phyloP scores from a whole-genome alignment of 2,797 vertebrate genomes.

The Bradypus variegatus region DNA sequence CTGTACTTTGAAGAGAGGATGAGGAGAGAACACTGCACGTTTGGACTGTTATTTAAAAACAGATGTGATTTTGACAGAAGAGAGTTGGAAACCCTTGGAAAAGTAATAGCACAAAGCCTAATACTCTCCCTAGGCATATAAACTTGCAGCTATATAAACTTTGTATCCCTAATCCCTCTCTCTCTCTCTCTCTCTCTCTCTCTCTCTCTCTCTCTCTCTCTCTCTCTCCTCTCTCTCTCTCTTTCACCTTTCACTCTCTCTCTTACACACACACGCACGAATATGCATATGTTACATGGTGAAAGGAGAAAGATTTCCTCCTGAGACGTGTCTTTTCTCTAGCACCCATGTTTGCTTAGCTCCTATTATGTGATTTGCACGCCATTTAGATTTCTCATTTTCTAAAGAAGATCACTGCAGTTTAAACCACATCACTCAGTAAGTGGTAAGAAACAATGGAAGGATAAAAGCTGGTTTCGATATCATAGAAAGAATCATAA shows the following conservation, averaged over 20 bases:
- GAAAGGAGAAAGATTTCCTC: background rate
- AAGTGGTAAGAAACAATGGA: constrained; percentile 64
- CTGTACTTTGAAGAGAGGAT: background rate
- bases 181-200: background rate
- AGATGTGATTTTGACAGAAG: background rate
- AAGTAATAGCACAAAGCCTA: background rate
- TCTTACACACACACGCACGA: background rate
- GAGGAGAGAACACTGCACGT: background rate
- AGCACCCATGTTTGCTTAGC: constrained; percentile 4
- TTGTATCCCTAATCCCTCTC: background rate
- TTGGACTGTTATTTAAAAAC: background rate
- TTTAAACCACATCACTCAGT: constrained; percentile 45
- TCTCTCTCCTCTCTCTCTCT: too few relatives aligned
- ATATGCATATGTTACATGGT: background rate
- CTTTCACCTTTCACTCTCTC: too few relatives aligned
- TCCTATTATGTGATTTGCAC: background rate
- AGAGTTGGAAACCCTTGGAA: background rate
- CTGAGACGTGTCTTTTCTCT: background rate
- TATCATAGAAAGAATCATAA: constrained; percentile 67
- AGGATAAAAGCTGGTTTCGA: constrained; percentile 64
- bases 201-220: background rate
- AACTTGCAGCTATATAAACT: background rate
- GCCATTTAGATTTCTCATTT: constrained; percentile 16
- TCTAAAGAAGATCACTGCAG: constrained; percentile 36
- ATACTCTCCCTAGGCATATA: background rate